Base-by-base conservation (phyloP, 1,140 invertebrate genomes). In the Neelides sp. region DNA sequence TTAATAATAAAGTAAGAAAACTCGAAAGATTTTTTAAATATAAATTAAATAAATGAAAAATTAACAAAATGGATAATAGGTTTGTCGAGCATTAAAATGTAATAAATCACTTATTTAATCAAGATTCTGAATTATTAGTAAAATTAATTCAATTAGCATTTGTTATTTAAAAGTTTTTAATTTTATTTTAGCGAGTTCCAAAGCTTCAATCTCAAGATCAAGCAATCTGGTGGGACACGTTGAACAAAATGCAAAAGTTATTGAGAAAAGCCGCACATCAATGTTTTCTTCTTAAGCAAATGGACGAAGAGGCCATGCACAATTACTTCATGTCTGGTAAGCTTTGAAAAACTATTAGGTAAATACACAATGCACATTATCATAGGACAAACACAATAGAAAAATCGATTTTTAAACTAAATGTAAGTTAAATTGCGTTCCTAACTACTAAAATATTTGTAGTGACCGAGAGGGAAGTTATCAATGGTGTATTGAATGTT, bases 311-410 rank as follows among this genome's bases (percentile, higher is more conserved):
- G 40, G 82, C 83, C 13, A 93, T 92, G 78, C 93, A 98, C 62
- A 96, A 96, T 68, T 98, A 96, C 68, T 95, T 94, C 63, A 97
- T 97, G 93, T 96, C 93, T 50, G 91, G 90, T 95, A 41, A 43
- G 8, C 7, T 51, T 43, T 7, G 20, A 22, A 15, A 22, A 42
- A 20, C 19, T n/a, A n/a, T n/a, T n/a, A n/a, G n/a, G n/a, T n/a
- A n/a, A n/a, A n/a, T n/a, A n/a, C n/a, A n/a, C n/a, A n/a, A n/a
- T n/a, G n/a, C n/a, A n/a, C n/a, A 54, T 24, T 36, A 46, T 50
- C 27, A 13, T 23, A n/a, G 27, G 20, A 7, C 7, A 23, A 17
- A 46, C 8, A 13, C 34, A n/a, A 8, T 19, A 7, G 32, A 41
- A 26, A 35, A 30, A 49, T 30, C 3, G 13, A 17, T 15, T 35